These are phyloP conservation scores for Aphrocallistes beatrix DNA, from an alignment of 37 sponge, comb jelly and placozoan species.

Conservation along the genomic window DNA sequence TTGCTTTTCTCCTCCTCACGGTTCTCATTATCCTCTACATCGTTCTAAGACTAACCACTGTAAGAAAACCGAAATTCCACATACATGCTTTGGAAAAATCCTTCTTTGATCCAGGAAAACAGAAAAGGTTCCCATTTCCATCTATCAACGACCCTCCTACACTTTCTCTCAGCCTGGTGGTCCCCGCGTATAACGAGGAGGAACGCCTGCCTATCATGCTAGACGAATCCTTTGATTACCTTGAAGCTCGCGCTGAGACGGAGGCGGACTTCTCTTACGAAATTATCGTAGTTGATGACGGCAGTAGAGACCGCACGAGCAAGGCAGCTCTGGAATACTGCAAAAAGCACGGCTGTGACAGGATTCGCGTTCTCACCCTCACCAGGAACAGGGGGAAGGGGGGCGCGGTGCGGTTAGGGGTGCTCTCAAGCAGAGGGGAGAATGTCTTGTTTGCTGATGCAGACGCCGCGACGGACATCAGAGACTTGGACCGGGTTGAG, in stretches of 20 bases:
- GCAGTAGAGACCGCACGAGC: constrained; percentile 76
- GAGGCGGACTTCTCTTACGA: constrained; percentile 56
- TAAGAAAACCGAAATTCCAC: constrained; percentile 44
- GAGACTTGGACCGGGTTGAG: constrained; percentile 64
- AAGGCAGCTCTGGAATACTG: constrained; percentile 72
- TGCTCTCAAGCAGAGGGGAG: constrained; percentile 76
- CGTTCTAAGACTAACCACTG: constrained; percentile 42
- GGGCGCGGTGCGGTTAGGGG: constrained; percentile 93
- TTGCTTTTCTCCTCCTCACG: not conserved
- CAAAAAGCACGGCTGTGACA: constrained; percentile 53
- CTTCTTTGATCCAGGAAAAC: constrained; percentile 44
- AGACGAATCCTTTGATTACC: constrained; percentile 62
- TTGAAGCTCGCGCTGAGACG: constrained; percentile 37
- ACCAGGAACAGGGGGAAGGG: constrained; percentile 88
- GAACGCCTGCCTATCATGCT: constrained; percentile 74
- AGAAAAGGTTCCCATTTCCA: constrained; percentile 46
- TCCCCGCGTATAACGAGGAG: constrained; percentile 92
- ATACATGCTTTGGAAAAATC: constrained; percentile 44
- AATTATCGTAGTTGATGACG: constrained; percentile 93
- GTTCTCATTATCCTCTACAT: constrained; percentile 25
- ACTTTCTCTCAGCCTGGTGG: constrained; percentile 56
- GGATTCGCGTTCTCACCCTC: constrained; percentile 69
- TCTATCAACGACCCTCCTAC: constrained; percentile 44
- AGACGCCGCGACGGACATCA: constrained; percentile 85
- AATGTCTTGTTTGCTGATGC: constrained; percentile 82